Evolutionary conservation across 2,113 vertebrate species (phyloP).

Genomic region (Mustela nigripes): DNA sequence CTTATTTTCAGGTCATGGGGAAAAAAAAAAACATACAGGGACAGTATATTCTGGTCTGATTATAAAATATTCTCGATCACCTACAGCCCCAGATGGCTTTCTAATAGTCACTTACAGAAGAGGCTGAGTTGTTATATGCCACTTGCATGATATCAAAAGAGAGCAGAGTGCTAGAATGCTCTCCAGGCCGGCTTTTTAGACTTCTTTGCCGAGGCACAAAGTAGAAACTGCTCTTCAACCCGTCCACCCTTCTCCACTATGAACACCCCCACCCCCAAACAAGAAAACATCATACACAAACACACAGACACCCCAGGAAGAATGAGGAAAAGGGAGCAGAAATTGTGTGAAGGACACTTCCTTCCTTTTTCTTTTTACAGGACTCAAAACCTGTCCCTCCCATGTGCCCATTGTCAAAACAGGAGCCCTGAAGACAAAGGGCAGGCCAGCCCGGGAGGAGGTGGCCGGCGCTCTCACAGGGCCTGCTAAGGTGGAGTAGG

Average conservation of each 20-base stretch:
- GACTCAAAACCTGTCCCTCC: constrained; percentile 27
- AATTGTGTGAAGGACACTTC: background rate
- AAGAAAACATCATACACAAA: background rate
- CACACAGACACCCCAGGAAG: background rate
- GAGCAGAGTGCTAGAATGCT: background rate
- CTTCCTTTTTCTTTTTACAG: background rate
- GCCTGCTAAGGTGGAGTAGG: background rate
- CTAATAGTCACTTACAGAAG: background rate
- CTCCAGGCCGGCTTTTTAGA: background rate
- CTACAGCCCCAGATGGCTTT: background rate
- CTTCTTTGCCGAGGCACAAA: background rate
- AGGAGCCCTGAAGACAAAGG: background rate
- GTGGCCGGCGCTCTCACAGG: background rate
- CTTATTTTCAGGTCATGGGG: background rate
- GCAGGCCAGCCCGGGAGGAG: background rate
- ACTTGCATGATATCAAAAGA: background rate
- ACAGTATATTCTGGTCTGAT: background rate
- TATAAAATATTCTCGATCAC: background rate
- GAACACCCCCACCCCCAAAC: background rate
- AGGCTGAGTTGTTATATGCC: background rate
- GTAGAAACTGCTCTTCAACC: background rate
- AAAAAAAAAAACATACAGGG: background rate
- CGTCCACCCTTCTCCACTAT: background rate
- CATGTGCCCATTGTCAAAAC: background rate
- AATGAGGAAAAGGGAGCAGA: background rate